Percentiles rank a stretch among this genome's conserved stretches.
Evolutionary conservation across 2,113 vertebrate genomes (phyloP).

Genomic region (Tympanuchus pallidicinctus): DNA sequence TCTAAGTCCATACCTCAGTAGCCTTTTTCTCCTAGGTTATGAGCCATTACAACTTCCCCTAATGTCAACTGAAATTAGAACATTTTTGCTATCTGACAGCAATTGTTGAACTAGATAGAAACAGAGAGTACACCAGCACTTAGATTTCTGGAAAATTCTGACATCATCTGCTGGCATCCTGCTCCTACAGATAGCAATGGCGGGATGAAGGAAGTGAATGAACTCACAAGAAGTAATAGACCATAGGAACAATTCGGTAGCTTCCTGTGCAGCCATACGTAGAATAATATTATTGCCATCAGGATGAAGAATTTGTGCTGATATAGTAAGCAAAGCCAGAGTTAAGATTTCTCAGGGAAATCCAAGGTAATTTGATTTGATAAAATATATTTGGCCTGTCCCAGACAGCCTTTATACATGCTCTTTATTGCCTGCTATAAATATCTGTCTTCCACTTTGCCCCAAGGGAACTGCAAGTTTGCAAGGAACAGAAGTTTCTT

Average conservation of each 20-base stretch:
- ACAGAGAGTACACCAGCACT: not conserved
- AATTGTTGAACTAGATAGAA: not conserved
- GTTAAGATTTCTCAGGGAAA: conserved; percentile 38
- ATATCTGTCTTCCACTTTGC: conserved; percentile 12
- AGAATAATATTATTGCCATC: not conserved
- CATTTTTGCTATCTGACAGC: not conserved
- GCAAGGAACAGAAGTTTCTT: not conserved
- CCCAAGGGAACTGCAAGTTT: not conserved
- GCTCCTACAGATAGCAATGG: not conserved
- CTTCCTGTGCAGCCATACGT: not conserved
- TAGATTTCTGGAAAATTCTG: conserved; percentile 43
- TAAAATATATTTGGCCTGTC: conserved; percentile 27
- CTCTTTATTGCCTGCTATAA: conserved; percentile 26
- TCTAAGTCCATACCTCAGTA: not conserved
- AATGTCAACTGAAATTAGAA: not conserved
- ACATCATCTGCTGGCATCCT: not conserved
- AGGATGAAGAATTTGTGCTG: conserved; percentile 1
- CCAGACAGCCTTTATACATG: conserved; percentile 13
- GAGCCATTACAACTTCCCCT: not conserved
- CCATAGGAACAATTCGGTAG: not conserved
- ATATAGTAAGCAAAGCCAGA: not conserved
- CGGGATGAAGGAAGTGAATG: not conserved
- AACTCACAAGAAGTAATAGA: not conserved
- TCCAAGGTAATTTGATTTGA: not conserved
- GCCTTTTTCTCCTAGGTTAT: not conserved